Evolutionary conservation across 2,888 invertebrate species (phyloP).

Genomic region (Crocallis elinguaria): DNA sequence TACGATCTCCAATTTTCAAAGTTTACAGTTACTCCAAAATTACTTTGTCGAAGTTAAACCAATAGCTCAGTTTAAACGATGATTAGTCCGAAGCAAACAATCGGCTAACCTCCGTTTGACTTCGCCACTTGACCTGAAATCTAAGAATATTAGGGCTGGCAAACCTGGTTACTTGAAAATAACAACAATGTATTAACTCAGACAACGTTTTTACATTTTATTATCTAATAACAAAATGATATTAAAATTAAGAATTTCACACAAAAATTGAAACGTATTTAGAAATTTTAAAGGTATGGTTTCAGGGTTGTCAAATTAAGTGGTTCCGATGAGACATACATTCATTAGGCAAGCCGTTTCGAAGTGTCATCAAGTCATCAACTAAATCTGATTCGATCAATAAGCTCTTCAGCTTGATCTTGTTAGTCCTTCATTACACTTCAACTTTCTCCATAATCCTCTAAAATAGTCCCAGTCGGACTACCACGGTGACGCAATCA

Average conservation of each 20-base stretch:
- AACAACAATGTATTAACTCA: too few relatives aligned
- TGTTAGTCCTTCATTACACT: conserved; percentile 17
- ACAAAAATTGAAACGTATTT: too few relatives aligned
- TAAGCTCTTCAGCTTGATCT: background rate
- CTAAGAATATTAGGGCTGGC: conserved; percentile 46
- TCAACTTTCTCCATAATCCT: conserved; percentile 60
- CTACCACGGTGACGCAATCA: conserved; percentile 39
- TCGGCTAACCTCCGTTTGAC: conserved; percentile 62
- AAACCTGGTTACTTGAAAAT: too few relatives aligned
- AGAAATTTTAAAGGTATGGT: too few relatives aligned
- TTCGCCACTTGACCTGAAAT: conserved; percentile 47
- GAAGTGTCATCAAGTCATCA: conserved; percentile 4
- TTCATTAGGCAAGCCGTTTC: background rate
- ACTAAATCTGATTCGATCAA: background rate
- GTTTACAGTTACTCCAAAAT: conserved; percentile 57
- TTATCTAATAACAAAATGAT: too few relatives aligned
- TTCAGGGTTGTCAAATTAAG: too few relatives aligned
- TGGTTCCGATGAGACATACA: too few relatives aligned
- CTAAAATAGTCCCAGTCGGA: conserved; percentile 39
- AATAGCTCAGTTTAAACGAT: conserved; percentile 60
- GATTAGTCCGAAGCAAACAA: conserved; percentile 62
- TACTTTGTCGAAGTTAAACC: conserved; percentile 54
- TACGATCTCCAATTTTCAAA: conserved; percentile 18
- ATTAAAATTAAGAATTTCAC: too few relatives aligned
- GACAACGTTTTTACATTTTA: too few relatives aligned